A percentile compares a stretch with the other conserved stretches of the same genome.
These are phyloP conservation scores for Leucoraja erinaceus DNA, from an alignment of 2,113 vertebrate genomes.

Conservation along the genomic window DNA sequence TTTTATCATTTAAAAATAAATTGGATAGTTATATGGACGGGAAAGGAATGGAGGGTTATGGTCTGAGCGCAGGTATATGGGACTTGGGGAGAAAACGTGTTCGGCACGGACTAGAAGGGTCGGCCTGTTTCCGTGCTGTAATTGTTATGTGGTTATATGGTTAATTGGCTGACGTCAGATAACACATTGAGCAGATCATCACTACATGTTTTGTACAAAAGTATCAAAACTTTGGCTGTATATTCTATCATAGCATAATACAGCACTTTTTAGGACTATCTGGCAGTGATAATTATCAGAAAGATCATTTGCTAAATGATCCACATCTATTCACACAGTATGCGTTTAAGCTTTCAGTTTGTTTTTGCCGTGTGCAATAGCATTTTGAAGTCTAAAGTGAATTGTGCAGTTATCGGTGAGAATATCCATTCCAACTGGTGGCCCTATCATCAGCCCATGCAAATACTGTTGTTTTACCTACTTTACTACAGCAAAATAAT, in stretches of 20 bases:
- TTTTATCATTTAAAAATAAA: too few relatives aligned
- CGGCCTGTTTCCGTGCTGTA: too few relatives aligned
- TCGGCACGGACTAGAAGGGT: too few relatives aligned
- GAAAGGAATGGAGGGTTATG: too few relatives aligned
- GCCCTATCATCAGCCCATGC: neutral
- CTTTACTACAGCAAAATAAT: neutral
- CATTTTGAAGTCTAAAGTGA: neutral
- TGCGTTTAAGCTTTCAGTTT: neutral
- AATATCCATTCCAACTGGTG: neutral
- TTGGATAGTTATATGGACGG: too few relatives aligned
- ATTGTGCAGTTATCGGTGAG: neutral
- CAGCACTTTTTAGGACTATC: neutral
- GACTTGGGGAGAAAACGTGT: too few relatives aligned
- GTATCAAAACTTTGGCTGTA: neutral
- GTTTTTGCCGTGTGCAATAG: neutral
- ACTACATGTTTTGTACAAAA: neutral
- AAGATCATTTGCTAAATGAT: neutral
- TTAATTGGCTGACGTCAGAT: neutral
- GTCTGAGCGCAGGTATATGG: too few relatives aligned
- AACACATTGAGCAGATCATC: neutral
- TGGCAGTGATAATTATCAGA: too few relatives aligned
- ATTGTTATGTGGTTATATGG: too few relatives aligned
- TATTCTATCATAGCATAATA: neutral
- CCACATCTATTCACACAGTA: neutral
- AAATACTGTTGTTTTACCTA: neutral